Conservation (phyloP, 35 echinoderm and acorn worm genomes). For the Ptychodera flava region DNA sequence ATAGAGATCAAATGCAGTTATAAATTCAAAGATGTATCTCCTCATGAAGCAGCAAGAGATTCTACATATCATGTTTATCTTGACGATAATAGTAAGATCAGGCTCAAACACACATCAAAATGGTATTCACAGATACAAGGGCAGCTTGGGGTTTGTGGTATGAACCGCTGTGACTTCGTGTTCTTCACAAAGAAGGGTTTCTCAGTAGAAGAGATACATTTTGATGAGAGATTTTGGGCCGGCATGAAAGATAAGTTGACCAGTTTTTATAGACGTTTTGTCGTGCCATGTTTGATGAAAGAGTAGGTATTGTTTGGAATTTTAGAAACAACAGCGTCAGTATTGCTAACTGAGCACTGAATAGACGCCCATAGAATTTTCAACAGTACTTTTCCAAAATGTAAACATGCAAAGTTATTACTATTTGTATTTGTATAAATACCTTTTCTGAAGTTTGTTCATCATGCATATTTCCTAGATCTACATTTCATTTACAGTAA, state of each 20-base stretch:
- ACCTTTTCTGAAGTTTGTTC: background rate
- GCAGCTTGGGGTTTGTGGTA: slow-evolving; percentile 8
- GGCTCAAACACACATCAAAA: background rate
- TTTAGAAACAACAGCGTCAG: background rate
- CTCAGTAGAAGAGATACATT: background rate
- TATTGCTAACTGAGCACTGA: background rate
- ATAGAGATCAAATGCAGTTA: background rate
- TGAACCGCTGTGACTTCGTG: slow-evolving; percentile 16
- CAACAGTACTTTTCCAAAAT: background rate
- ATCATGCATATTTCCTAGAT: background rate
- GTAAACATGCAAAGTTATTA: background rate
- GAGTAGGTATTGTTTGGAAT: background rate
- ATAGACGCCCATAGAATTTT: background rate
- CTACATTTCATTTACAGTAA: background rate
- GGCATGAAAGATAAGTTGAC: slow-evolving; percentile 9
- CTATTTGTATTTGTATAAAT: background rate
- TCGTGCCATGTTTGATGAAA: slow-evolving; percentile 12
- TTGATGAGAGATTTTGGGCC: background rate
- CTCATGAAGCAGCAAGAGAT: background rate
- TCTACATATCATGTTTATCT: background rate
- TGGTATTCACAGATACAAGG: slow-evolving; percentile 21
- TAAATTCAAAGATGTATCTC: background rate
- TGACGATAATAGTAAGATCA: background rate
- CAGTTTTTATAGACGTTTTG: background rate
- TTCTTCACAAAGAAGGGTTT: slow-evolving; percentile 13